Evolutionary conservation across 2,113 vertebrate species (phyloP).

Genomic region (Oryzias curvinotus): DNA sequence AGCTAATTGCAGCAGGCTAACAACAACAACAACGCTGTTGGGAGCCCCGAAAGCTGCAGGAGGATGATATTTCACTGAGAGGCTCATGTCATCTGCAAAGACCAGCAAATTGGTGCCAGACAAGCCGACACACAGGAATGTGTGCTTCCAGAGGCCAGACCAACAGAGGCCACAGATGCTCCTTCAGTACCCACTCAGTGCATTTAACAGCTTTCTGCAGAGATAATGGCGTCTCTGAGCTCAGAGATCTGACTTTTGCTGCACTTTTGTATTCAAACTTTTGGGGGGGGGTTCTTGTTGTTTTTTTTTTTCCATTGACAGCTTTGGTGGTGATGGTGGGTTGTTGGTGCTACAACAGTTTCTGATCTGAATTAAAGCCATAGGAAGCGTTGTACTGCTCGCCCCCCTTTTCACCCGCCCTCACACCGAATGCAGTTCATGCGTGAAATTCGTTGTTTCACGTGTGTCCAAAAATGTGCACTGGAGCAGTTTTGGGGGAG

Average conservation of each 20-base stretch:
- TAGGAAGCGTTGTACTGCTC: too few relatives aligned
- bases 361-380: too few relatives aligned
- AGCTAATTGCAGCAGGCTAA: slow-evolving; percentile 34
- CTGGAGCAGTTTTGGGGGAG: too few relatives aligned
- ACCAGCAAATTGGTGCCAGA: background rate
- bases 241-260: slow-evolving; percentile 6
- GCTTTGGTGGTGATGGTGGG: too few relatives aligned
- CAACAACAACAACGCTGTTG: slow-evolving; percentile 21
- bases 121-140: background rate
- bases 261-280: too few relatives aligned
- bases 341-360: too few relatives aligned
- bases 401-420: too few relatives aligned
- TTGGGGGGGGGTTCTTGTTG: too few relatives aligned
- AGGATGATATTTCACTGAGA: slow-evolving; percentile 38
- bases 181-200: background rate
- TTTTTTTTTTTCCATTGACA: too few relatives aligned
- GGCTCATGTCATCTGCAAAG: slow-evolving; percentile 43
- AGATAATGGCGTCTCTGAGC: slow-evolving; percentile 7
- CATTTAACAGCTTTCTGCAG: background rate
- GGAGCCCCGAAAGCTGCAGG: slow-evolving; percentile 28
- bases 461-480: too few relatives aligned
- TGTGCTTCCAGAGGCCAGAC: background rate
- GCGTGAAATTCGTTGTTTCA: too few relatives aligned
- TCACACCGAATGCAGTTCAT: too few relatives aligned
- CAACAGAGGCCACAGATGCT: slow-evolving; percentile 12